phyloP scores from a whole-genome alignment of 2,888 invertebrate genomes.

The Esperia sulphurella region DNA sequence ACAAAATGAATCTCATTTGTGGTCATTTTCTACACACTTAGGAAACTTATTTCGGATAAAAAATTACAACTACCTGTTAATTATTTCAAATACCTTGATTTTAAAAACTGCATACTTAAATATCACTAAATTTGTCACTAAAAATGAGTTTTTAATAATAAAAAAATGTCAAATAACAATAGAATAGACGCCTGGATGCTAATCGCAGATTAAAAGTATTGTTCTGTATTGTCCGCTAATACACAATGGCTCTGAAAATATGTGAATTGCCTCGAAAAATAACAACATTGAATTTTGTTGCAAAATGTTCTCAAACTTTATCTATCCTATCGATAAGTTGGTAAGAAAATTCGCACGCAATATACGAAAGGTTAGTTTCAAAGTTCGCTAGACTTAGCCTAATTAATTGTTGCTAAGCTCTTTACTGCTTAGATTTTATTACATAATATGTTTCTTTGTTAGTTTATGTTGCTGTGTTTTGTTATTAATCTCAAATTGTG shows the following conservation, averaged over 20 bases:
- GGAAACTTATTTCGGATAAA: too few relatives aligned
- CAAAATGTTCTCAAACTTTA: not conserved
- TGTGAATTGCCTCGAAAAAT: conserved; percentile 48
- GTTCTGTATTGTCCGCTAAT: conserved; percentile 30
- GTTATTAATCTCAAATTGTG: too few relatives aligned
- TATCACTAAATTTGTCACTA: conserved; percentile 1
- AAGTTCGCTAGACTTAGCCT: too few relatives aligned
- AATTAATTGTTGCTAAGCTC: too few relatives aligned
- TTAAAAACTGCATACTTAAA: not conserved
- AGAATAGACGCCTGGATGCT: conserved; percentile 14
- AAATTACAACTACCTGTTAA: too few relatives aligned
- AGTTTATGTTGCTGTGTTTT: too few relatives aligned
- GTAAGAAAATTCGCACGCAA: too few relatives aligned
- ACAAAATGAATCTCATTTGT: too few relatives aligned
- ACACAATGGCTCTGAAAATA: conserved; percentile 42
- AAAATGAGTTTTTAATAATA: conserved; percentile 27
- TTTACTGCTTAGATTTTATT: too few relatives aligned
- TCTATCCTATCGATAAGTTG: not conserved
- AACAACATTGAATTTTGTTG: not conserved
- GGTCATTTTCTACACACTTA: too few relatives aligned
- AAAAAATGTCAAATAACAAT: conserved; percentile 9
- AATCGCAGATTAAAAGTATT: conserved; percentile 7
- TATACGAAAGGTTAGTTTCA: too few relatives aligned
- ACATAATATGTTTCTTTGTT: too few relatives aligned
- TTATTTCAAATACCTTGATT: not conserved